Conservation (phyloP, 2,888 invertebrate genomes). For the Chirona hameri region DNA sequence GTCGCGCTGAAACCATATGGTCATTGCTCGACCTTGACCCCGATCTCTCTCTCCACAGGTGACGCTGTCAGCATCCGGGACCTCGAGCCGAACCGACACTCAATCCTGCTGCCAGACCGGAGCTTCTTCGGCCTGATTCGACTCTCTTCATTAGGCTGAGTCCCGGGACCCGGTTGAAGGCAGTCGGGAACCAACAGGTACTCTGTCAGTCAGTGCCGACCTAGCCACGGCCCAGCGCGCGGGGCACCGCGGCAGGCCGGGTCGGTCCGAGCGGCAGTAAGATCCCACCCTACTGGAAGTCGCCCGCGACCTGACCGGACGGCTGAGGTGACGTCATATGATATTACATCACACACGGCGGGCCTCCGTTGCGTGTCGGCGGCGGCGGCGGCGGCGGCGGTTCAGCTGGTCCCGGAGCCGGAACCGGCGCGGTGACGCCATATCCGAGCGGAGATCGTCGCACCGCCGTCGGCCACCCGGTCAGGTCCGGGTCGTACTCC, state of each 20-base stretch:
- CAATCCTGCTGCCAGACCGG: slow-evolving; percentile 68
- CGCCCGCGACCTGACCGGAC: neutral
- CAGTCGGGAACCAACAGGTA: too few species aligned
- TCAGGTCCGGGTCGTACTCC: too few species aligned
- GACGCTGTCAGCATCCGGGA: slow-evolving; percentile 68
- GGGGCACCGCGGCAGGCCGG: too few species aligned
- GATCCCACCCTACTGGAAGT: neutral
- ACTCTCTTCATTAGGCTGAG: slow-evolving; percentile 47
- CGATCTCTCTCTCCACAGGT: neutral
- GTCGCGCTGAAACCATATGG: too few species aligned
- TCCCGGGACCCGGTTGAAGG: too few species aligned
- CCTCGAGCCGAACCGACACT: slow-evolving; percentile 64
- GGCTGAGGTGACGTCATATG: neutral
- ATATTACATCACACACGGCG: neutral
- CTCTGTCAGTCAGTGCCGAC: too few species aligned
- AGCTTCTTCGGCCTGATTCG: slow-evolving; percentile 77
- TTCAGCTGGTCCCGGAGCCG: neutral
- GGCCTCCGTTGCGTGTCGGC: neutral
- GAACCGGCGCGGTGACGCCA: neutral
- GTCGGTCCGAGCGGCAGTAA: too few species aligned
- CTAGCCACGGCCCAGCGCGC: too few species aligned
- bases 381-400: neutral
- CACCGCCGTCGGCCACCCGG: too few species aligned
- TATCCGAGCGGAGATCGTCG: too few species aligned
- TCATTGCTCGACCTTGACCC: too few species aligned